Conservation (phyloP, 2,888 invertebrate genomes). For the Clusia tigrina region DNA sequence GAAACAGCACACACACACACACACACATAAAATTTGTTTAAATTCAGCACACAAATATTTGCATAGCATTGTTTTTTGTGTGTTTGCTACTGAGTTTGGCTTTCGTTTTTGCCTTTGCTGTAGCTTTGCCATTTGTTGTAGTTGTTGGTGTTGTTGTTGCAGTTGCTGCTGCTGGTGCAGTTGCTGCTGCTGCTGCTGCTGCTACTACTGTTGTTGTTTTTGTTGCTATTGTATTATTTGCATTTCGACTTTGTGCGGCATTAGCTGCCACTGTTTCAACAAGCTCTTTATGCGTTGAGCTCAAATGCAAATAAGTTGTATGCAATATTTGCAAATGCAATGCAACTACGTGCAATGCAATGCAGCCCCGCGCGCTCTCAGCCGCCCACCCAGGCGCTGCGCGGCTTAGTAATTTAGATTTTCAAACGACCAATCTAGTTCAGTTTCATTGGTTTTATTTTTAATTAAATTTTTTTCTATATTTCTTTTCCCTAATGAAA, state of each 20-base stretch:
- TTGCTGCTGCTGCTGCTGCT: constrained; percentile 15
- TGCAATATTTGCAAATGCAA: not conserved
- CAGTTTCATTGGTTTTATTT: constrained; percentile 2
- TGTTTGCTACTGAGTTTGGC: no score
- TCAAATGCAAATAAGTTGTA: constrained; percentile 6
- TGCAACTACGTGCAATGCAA: no score
- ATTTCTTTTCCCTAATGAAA: not conserved
- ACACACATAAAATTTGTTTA: constrained; percentile 9
- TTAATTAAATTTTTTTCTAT: not conserved
- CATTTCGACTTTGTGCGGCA: not conserved
- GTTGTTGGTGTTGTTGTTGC: constrained; percentile 2
- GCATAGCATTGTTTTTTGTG: no score
- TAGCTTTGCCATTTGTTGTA: constrained; percentile 12
- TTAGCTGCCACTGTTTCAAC: not conserved
- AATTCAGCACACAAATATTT: constrained; percentile 7
- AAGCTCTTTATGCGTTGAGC: not conserved
- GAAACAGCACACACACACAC: not conserved
- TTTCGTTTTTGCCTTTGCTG: no score
- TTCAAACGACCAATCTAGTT: not conserved
- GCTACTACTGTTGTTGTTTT: constrained; percentile 10
- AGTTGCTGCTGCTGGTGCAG: constrained; percentile 2
- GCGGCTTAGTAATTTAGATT: not conserved
- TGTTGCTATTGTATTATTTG: no score
- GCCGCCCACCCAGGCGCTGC: no score
- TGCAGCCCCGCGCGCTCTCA: no score